phyloP scores from a whole-genome alignment of 2,797 vertebrate genomes.

The Phoebastria nigripes region DNA sequence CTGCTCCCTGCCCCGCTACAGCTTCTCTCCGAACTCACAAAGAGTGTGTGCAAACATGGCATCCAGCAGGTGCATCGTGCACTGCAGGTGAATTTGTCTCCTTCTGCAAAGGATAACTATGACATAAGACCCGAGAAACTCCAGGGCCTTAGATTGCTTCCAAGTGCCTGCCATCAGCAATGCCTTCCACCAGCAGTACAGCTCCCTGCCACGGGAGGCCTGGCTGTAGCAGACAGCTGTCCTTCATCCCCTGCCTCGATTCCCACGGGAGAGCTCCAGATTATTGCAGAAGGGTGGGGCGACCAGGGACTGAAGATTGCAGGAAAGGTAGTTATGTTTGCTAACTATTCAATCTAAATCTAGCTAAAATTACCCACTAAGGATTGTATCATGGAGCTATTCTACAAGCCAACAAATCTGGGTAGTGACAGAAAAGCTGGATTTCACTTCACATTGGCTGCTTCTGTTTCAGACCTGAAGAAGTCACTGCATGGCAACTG shows the following conservation, averaged over 20 bases:
- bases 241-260: not conserved
- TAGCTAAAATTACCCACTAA: not conserved
- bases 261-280: not conserved
- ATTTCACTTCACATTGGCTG: not conserved
- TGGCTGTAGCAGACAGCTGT: not conserved
- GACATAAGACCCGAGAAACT: not conserved
- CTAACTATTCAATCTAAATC: not conserved
- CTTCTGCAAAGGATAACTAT: not conserved
- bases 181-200: not conserved
- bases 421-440: not conserved
- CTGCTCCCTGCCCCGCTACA: not conserved
- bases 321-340: not conserved
- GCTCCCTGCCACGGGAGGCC: fast-evolving
- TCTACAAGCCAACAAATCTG: not conserved
- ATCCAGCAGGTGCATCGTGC: not conserved
- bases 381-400: not conserved
- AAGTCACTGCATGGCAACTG: not conserved
- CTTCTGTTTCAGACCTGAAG: not conserved
- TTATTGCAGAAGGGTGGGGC: not conserved
- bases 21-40: not conserved
- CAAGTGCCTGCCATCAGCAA: fast-evolving
- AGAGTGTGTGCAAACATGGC: fast-evolving
- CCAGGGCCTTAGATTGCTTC: not conserved
- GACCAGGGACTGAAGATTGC: not conserved
- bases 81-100: not conserved